Evolutionary conservation across 37 sponge, comb jelly and placozoan species (phyloP), one percentile per base, ranked within the genome.

Genomic region (Theonella swinhoei): DNA sequence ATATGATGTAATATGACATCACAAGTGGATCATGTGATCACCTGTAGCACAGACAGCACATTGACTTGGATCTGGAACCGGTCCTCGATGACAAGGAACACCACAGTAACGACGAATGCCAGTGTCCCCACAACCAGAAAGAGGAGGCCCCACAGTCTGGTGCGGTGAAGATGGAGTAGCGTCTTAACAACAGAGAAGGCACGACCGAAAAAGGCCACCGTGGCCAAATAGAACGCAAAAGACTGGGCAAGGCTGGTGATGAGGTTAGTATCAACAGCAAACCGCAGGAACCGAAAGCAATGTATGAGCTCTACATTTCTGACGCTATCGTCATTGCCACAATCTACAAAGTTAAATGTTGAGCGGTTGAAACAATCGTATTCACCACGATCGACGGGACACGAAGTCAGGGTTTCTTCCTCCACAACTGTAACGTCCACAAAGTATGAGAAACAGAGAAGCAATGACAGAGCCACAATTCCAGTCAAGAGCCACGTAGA

Each of bases 261-360:
- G 64, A 83, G 30, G 41, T 83, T 74, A 9, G 41, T 37, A 78
- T 83, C 84, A 5, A 64, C n/a, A 23, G 79, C 89, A 77, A 89
- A 83, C 36, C 58, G 64, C 25, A 83, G 62, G 41, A 89, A 89
- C 61, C 79, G 60, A 80, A 78, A 89, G 75, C 89, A 89, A 38
- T 78, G 64, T 34, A 72, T 39, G 36, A 20, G 28, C 20, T 3
- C 40, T 30, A 7, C 39, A 58, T 31, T 0, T 22, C 14, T 1
- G 25, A 28, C 39, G 2, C 3, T 30, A 3, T 69, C 26, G 4
- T 37, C 41, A 19, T 77, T 54, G 41, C 47, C 60, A 30, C 59
- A 42, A 39, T 75, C 47, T 19, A 87, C 34, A 41, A 75, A 74
- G 26, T 8, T 4, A 29, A 80, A 74, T 0, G 34, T 68, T 11